Conservation (phyloP, 2,113 vertebrate genomes). For the Suncus etruscus region DNA sequence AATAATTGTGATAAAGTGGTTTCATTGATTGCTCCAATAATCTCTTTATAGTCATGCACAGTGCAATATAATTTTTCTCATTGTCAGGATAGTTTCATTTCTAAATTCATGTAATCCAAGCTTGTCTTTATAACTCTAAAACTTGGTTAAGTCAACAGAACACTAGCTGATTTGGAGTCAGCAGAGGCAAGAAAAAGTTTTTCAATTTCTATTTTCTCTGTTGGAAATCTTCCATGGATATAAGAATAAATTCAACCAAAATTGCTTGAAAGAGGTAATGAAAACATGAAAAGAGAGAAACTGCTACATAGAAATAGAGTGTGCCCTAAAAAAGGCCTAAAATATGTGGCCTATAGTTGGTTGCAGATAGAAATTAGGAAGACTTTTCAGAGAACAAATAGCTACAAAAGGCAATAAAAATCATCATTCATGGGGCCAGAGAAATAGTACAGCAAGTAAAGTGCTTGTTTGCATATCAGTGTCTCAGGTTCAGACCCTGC, state of each 20-base stretch:
- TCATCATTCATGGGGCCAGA: rapidly evolving
- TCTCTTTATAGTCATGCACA: background rate
- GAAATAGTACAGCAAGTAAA: background rate
- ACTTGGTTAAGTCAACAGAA: background rate
- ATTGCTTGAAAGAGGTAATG: background rate
- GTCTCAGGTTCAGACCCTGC: too few relatives aligned
- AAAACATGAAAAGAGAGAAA: background rate
- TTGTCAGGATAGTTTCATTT: background rate
- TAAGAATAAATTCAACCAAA: background rate
- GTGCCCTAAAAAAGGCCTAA: background rate
- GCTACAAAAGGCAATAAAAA: background rate
- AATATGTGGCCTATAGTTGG: background rate
- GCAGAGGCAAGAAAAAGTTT: background rate
- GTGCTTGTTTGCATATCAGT: too few relatives aligned
- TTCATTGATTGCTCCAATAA: background rate
- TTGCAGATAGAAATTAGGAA: background rate
- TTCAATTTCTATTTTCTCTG: background rate
- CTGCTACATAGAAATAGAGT: background rate
- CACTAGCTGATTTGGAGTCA: background rate
- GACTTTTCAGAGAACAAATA: background rate
- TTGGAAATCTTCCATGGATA: background rate
- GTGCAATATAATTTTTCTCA: background rate
- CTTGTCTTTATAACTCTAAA: background rate
- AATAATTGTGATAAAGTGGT: background rate
- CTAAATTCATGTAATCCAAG: background rate